These are phyloP conservation scores for Onychomys torridus DNA, from an alignment of 2,797 vertebrate genomes.

Conservation along the genomic window DNA sequence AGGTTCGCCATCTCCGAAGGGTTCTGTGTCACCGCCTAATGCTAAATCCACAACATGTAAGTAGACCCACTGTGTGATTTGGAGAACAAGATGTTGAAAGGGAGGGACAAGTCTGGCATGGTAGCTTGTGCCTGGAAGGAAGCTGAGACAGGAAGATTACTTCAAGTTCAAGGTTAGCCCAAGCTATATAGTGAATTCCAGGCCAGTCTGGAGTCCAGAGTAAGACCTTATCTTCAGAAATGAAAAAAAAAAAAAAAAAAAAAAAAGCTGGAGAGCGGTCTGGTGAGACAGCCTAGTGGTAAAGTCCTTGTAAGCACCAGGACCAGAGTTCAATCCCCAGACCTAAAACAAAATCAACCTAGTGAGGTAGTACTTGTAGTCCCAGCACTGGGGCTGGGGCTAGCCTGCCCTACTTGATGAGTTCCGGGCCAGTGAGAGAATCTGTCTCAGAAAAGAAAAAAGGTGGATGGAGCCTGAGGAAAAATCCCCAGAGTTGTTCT, in stretches of 20 bases:
- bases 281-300: neutral
- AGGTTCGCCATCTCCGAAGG: conserved; percentile 95
- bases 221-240: neutral
- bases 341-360: neutral
- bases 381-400: neutral
- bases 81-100: neutral
- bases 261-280: neutral
- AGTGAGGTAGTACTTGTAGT: neutral
- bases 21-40: conserved; percentile 95
- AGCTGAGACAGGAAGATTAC: neutral
- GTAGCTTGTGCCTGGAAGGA: neutral
- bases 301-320: neutral
- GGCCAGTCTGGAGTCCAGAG: neutral
- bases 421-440: neutral
- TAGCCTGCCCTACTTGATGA: neutral
- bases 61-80: conserved; percentile 42
- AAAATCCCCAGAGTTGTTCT: neutral
- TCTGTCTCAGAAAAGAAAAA: neutral
- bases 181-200: neutral
- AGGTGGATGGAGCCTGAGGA: neutral
- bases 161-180: neutral
- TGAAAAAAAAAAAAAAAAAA: neutral
- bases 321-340: neutral
- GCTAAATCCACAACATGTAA: conserved; percentile 94
- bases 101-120: neutral